Evolutionary conservation across 1,140 invertebrate genomes (phyloP), one percentile per base, ranked within the genome.

Genomic region (Liolophura sinensis): DNA sequence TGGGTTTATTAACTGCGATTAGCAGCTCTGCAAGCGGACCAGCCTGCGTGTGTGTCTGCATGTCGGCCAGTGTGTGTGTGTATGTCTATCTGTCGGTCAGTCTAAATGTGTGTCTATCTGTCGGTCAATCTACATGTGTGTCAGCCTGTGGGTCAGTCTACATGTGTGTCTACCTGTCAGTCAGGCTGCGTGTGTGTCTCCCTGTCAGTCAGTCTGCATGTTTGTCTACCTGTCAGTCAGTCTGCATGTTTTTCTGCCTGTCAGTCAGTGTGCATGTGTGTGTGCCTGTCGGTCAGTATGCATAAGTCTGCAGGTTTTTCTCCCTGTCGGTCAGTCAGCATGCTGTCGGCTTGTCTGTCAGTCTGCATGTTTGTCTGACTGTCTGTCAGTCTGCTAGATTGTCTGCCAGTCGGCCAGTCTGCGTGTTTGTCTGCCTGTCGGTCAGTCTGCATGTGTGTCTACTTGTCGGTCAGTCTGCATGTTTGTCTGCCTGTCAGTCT

Each of bases 201-300:
- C 22, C 16, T 49, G 60, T 49, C 16, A 18, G 60, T 49, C 20
- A 18, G 46, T 49, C n/a, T n/a, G n/a, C n/a, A n/a, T n/a, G n/a
- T n/a, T n/a, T n/a, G n/a, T n/a, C n/a, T n/a, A n/a, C n/a, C 14
- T 49, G 60, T 50, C 46, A 7, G 60, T 62, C 16, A 22, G 5
- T 14, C 5, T 15, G 48, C 55, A 54, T 72, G 51, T 70, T 47
- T 60, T 52, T 64, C 25, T 67, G 62, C 52, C 65, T 14, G 60
- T 49, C 16, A 18, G 48, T 15, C 22, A 20, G 46, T 49, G 31
- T 48, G 48, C 22, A 49, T 50, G 40, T 22, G 46, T 56, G 62
- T 64, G 50, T 25, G n/a, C 47, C n/a, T 24, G 57, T 47, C 16
- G 24, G 48, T 62, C 24, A 49, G 31, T 48, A 7, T 20, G 58